Conservation (phyloP, 2,797 vertebrate genomes). For the Gallinago stenura region DNA sequence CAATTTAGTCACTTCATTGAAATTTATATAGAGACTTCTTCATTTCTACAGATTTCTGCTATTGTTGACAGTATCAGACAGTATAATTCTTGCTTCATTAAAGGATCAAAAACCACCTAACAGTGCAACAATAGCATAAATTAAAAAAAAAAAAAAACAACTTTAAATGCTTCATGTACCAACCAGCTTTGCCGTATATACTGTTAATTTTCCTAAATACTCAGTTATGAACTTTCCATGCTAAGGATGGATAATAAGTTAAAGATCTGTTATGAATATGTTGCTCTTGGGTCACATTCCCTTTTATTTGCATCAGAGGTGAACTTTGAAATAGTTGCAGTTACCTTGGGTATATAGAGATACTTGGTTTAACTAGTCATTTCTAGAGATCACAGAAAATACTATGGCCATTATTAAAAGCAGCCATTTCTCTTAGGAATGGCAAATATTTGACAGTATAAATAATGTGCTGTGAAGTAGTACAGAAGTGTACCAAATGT, state of each 20-base stretch:
- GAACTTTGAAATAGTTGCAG: background rate
- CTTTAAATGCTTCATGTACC: background rate
- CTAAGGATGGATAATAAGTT: background rate
- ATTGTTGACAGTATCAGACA: background rate
- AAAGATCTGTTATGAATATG: background rate
- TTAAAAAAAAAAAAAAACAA: background rate
- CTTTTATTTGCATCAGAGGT: background rate
- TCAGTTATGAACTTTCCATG: background rate
- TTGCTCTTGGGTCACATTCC: background rate
- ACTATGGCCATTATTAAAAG: background rate
- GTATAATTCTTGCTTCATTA: background rate
- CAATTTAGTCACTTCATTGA: background rate
- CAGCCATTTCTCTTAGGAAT: background rate
- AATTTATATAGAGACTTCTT: fast-evolving
- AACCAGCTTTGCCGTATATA: background rate
- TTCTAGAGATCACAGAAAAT: background rate
- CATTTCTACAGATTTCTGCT: background rate
- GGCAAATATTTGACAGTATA: background rate
- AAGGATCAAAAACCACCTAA: background rate
- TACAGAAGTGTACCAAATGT: background rate
- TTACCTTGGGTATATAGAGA: background rate
- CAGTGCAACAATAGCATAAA: background rate
- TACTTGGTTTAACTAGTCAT: background rate
- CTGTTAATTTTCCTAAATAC: background rate
- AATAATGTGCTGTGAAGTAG: background rate